These are phyloP conservation scores for Cremastinae sp. DNA, from an alignment of 2,888 invertebrate species.

Conservation along the genomic window DNA sequence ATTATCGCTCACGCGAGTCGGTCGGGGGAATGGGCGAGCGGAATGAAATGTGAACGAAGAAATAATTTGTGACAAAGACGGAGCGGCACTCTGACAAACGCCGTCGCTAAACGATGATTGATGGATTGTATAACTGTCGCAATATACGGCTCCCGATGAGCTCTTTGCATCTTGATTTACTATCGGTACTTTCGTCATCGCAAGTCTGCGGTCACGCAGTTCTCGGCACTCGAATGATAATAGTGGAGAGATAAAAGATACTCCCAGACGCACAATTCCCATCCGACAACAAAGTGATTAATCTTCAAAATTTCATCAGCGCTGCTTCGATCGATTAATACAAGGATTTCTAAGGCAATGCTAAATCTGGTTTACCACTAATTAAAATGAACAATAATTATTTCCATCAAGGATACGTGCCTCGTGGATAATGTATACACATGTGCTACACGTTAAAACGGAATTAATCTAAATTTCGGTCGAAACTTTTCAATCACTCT, in stretches of 20 bases:
- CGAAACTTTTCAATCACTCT: too few relatives aligned
- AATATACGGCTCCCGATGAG: constrained; percentile 75
- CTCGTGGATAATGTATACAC: too few relatives aligned
- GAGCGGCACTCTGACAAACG: constrained; percentile 73
- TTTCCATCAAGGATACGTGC: too few relatives aligned
- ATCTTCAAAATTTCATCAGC: too few relatives aligned
- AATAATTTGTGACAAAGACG: constrained; percentile 39
- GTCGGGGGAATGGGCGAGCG: constrained; percentile 39
- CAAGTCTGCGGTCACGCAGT: constrained; percentile 1
- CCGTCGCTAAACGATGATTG: constrained; percentile 75
- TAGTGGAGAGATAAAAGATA: constrained; percentile 16
- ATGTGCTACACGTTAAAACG: too few relatives aligned
- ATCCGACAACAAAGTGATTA: background rate
- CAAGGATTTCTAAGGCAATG: too few relatives aligned
- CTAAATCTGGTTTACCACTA: too few relatives aligned
- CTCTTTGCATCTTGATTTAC: constrained; percentile 76
- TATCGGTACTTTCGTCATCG: constrained; percentile 69
- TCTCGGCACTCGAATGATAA: constrained; percentile 19
- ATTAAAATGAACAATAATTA: too few relatives aligned
- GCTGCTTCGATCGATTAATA: too few relatives aligned
- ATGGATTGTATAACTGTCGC: constrained; percentile 77
- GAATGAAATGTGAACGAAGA: background rate
- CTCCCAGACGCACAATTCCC: constrained; percentile 29
- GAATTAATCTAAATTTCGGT: too few relatives aligned
- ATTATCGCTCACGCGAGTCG: constrained; percentile 60